These are phyloP conservation scores for Propithecus deckenii DNA, from an alignment of 2,797 vertebrate species.

Conservation along the genomic window DNA sequence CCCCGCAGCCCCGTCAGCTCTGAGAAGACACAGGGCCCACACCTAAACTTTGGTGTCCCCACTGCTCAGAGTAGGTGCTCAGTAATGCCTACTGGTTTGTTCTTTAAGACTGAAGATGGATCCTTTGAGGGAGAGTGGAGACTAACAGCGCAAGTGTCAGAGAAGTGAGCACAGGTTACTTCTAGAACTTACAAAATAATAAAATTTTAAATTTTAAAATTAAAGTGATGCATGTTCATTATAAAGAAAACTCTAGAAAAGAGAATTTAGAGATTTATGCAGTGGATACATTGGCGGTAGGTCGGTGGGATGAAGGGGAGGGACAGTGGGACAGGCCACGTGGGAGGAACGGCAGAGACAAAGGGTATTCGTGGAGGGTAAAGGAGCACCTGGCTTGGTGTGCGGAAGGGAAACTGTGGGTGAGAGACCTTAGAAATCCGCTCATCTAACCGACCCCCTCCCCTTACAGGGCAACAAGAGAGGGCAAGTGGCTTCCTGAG, in stretches of 20 bases:
- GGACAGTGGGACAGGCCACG: neutral
- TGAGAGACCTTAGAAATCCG: neutral
- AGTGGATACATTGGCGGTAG: neutral
- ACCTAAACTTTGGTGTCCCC: no score
- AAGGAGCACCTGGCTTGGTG: neutral
- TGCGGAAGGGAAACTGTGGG: no score
- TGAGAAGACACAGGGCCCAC: neutral
- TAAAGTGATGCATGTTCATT: neutral
- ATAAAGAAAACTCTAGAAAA: neutral
- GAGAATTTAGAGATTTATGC: neutral
- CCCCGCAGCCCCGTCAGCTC: neutral
- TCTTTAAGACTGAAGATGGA: neutral
- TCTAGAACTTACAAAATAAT: conserved; percentile 13
- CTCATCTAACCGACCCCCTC: neutral
- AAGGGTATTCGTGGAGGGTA: neutral
- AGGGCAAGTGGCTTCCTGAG: neutral
- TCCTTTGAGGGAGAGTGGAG: neutral
- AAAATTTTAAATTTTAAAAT: neutral
- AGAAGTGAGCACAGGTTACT: neutral
- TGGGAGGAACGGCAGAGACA: neutral
- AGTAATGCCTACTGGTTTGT: neutral
- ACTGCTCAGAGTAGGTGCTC: neutral
- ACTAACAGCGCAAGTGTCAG: neutral
- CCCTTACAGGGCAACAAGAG: neutral
- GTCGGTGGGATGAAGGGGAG: neutral